Percentiles rank a stretch among this genome's conserved stretches.
Conservation (phyloP, 2,888 invertebrate species). For the Folsomia candida region DNA sequence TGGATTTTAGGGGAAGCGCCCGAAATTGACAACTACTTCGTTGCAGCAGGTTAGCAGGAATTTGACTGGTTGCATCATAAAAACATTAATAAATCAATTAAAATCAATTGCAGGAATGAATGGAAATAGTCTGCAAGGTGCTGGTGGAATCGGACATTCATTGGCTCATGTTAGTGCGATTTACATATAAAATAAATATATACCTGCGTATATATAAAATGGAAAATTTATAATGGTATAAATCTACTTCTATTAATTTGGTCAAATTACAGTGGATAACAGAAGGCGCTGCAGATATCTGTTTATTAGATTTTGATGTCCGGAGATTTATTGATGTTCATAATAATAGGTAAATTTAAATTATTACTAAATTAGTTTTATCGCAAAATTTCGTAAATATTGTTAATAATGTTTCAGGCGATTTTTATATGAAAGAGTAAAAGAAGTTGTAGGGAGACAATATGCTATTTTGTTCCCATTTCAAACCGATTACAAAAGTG, state of each 20-base stretch:
- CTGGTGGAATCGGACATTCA: constrained; percentile 66
- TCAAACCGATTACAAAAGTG: constrained; percentile 64
- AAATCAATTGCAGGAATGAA: too few relatives aligned
- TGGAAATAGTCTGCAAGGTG: constrained; percentile 65
- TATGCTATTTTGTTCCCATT: constrained; percentile 55
- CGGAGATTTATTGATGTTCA: constrained; percentile 66
- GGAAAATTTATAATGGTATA: too few relatives aligned
- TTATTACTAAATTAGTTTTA: too few relatives aligned
- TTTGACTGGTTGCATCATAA: too few relatives aligned
- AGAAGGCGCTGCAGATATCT: constrained; percentile 63
- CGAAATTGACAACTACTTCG: constrained; percentile 69
- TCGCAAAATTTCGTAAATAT: too few relatives aligned
- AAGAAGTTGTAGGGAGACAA: constrained; percentile 64
- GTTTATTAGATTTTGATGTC: constrained; percentile 64
- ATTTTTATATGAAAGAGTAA: constrained; percentile 62
- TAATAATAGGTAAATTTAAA: constrained; percentile 61
- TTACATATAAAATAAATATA: too few relatives aligned
- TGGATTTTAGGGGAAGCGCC: constrained; percentile 69
- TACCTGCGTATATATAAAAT: too few relatives aligned
- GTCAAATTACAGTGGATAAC: too few relatives aligned
- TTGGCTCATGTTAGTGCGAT: too few relatives aligned
- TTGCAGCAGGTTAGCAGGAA: too few relatives aligned
- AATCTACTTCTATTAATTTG: too few relatives aligned
- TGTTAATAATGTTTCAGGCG: constrained; percentile 49
- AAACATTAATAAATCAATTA: too few relatives aligned